Evolutionary conservation across 2,888 invertebrate genomes (phyloP).

Genomic region (Poecilus cupreus): DNA sequence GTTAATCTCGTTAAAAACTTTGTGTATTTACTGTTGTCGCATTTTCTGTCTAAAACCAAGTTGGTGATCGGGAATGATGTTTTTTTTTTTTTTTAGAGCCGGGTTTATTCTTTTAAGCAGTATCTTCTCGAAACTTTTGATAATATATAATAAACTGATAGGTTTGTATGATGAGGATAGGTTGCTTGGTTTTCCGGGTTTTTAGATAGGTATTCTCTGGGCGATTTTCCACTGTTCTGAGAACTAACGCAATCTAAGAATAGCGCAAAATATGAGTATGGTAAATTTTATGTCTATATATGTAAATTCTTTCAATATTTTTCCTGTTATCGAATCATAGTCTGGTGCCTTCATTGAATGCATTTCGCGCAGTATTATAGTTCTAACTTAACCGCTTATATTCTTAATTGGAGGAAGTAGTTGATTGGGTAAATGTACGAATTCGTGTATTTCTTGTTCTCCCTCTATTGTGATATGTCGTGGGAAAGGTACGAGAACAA

Average conservation of each 20-base stretch:
- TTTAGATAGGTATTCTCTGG: not conserved
- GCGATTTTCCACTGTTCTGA: not conserved
- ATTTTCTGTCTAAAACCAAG: too few relatives aligned
- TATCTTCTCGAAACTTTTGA: not conserved
- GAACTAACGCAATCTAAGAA: too few relatives aligned
- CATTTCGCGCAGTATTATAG: too few relatives aligned
- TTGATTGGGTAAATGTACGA: too few relatives aligned
- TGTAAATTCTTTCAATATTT: not conserved
- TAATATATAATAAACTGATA: not conserved
- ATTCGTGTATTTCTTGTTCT: too few relatives aligned
- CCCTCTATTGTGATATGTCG: too few relatives aligned
- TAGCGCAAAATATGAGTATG: too few relatives aligned
- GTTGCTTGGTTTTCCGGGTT: not conserved
- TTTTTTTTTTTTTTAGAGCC: not conserved
- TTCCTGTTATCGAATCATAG: not conserved
- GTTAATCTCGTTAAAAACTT: not conserved
- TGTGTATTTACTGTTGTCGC: not conserved
- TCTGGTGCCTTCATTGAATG: not conserved
- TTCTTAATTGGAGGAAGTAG: too few relatives aligned
- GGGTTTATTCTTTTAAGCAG: not conserved
- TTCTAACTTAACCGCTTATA: too few relatives aligned
- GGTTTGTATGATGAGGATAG: not conserved
- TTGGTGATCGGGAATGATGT: not conserved
- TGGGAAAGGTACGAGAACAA: too few relatives aligned
- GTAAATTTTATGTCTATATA: too few relatives aligned